These are phyloP conservation scores for Chlorops oryzae DNA, from an alignment of 1,140 invertebrate species.

Conservation along the genomic window DNA sequence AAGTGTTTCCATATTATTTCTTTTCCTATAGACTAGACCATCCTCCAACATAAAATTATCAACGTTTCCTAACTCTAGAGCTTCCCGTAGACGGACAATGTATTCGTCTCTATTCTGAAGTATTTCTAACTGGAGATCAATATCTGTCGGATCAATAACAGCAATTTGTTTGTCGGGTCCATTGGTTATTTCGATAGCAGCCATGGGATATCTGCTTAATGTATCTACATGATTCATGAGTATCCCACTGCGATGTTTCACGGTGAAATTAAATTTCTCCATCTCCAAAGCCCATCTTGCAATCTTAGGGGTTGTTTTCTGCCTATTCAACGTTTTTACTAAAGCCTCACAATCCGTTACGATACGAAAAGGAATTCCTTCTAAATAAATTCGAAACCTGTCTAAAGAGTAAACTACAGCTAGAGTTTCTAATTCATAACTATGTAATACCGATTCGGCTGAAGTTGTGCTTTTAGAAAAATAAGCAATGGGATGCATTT, in stretches of 20 bases:
- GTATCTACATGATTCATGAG: slow-evolving; percentile 34
- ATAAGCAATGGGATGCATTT: slow-evolving; percentile 39
- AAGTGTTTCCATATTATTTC: background rate
- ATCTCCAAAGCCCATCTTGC: slow-evolving; percentile 34
- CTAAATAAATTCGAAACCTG: slow-evolving; percentile 50
- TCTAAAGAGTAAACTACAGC: slow-evolving; percentile 50
- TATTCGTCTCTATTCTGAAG: slow-evolving; percentile 5
- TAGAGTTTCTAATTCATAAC: slow-evolving; percentile 50
- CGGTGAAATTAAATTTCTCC: slow-evolving; percentile 9
- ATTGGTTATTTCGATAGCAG: no score
- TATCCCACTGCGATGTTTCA: slow-evolving; percentile 13
- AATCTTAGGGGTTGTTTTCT: slow-evolving; percentile 35
- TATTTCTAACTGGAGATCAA: slow-evolving; percentile 6
- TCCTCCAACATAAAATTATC: slow-evolving; percentile 1
- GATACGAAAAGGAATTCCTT: slow-evolving; percentile 49
- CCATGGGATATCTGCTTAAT: slow-evolving; percentile 16
- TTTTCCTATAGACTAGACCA: slow-evolving; percentile 4
- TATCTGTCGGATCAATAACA: background rate
- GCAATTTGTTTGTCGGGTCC: no score
- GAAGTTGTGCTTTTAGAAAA: slow-evolving; percentile 43
- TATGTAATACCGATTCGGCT: slow-evolving; percentile 46
- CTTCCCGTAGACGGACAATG: background rate
- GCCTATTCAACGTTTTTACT: slow-evolving; percentile 40
- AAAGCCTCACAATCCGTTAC: slow-evolving; percentile 44
- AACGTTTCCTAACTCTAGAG: slow-evolving; percentile 1